Base-by-base conservation (phyloP, 2,888 invertebrate species). In the Chalcosyrphus nemorum region DNA sequence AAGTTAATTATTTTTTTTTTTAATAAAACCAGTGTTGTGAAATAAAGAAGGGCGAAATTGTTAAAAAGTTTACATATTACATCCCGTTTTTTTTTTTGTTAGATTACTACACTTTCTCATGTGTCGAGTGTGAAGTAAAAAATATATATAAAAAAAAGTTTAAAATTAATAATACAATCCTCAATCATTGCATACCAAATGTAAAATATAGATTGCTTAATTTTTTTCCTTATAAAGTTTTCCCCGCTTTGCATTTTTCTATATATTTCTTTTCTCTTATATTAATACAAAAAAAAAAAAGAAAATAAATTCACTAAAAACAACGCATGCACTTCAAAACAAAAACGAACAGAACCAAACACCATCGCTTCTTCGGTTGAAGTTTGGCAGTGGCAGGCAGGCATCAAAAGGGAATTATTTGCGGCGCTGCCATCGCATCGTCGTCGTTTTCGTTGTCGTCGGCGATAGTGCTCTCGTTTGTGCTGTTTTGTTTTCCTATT, bases 271-370 rank as follows among this genome's bases (percentile, higher is more conserved):
- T 24, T 24, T 24, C 4, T 24, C 47, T 56, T 24, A 63, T 43
- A 13, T 17, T 27, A 38, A 38, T 38, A 13, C 38, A 38, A 13
- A 13, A 13, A 63, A 15, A 54, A 6, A 43, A 43, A 50, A 50
- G 15, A 11, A 7, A 35, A 27, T 32, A 17, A 63, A 2, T n/a
- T n/a, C n/a, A n/a, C n/a, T n/a, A 65, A 66, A 38, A 56, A 50
- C 35, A 75, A 59, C 81, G 65, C 65, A 76, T 81, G 81, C 45
- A 66, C 59, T 66, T n/a, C 43, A 15, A 54, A 61, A 63, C 56
- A 41, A 63, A 82, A 82, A 56, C 77, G 72, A 82, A 77, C 82
- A 77, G 77, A 82, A 35, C 82, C 63, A 68, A 81, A 77, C 72
- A 47, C 66, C 72, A 82, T 77, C 68, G 61, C 59, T 45, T 71